phyloP scores from a whole-genome alignment of 2,113 vertebrate genomes.

The Pseudorhombus dupliciocellatus region DNA sequence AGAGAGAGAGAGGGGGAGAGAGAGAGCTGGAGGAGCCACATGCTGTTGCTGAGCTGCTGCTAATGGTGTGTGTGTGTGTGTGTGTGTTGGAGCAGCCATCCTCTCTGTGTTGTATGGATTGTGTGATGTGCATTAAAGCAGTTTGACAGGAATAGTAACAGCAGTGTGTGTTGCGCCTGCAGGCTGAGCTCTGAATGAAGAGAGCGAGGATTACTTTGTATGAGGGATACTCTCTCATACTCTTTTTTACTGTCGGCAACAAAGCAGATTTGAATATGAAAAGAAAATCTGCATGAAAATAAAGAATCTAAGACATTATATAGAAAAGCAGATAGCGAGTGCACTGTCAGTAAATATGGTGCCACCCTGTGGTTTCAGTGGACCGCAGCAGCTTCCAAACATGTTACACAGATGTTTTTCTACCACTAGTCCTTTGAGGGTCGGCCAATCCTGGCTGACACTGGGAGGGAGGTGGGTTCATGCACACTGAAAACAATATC shows the following conservation, averaged over 20 bases:
- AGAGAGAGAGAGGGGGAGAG: conserved; percentile 14
- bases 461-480: too few relatives aligned
- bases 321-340: background rate
- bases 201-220: conserved; percentile 5
- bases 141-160: conserved; percentile 69
- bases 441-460: too few relatives aligned
- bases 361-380: conserved; percentile 3
- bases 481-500: too few relatives aligned
- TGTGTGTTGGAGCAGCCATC: background rate
- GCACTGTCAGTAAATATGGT: background rate
- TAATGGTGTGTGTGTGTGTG: conserved; percentile 30
- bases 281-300: too few relatives aligned
- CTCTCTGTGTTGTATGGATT: conserved; percentile 12
- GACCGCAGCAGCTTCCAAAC: background rate
- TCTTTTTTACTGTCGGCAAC: background rate
- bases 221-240: conserved; percentile 9
- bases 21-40: conserved; percentile 26
- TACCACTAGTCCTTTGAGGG: too few relatives aligned
- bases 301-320: background rate
- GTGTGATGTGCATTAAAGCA: conserved; percentile 59
- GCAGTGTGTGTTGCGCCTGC: conserved; percentile 55
- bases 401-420: background rate
- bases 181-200: conserved; percentile 41
- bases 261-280: background rate
- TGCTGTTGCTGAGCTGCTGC: conserved; percentile 40